Conservation (phyloP, 2,113 vertebrate species). For the Oreotragus oreotragus region DNA sequence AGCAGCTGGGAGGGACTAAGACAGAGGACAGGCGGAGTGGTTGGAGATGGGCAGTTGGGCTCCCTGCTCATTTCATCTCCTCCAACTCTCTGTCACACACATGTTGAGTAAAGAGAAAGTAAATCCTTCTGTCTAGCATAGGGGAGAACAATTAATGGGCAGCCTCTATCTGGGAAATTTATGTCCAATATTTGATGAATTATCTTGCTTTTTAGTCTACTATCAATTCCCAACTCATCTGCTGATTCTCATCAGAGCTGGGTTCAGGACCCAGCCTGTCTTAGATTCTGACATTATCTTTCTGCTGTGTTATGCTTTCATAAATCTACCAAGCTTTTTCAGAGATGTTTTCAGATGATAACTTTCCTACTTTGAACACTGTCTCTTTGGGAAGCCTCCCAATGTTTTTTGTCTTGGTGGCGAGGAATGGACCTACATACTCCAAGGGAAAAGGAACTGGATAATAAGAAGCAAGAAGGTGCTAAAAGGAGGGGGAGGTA, state of each 20-base stretch:
- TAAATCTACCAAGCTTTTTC: background rate
- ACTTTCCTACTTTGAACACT: background rate
- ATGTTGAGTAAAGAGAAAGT: background rate
- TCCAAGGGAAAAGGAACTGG: background rate
- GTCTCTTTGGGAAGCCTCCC: background rate
- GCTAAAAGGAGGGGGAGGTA: background rate
- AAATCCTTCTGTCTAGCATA: background rate
- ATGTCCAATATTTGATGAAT: background rate
- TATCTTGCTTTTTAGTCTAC: background rate
- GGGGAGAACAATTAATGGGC: background rate
- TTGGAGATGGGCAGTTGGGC: background rate
- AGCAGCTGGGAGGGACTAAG: background rate
- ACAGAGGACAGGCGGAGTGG: background rate
- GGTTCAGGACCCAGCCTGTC: background rate
- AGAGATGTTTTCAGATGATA: background rate
- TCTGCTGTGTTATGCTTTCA: background rate
- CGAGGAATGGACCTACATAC: background rate
- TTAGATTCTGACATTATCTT: background rate
- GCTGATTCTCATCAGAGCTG: background rate
- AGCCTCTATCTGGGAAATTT: background rate
- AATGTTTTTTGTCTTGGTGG: background rate
- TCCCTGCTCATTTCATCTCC: background rate
- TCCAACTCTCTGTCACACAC: background rate
- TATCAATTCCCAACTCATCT: background rate
- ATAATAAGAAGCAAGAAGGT: background rate